Percentiles rank a stretch among this genome's conserved stretches.
Evolutionary conservation across 23 tunicate genomes (phyloP).

Genomic region (Diplosoma virens): DNA sequence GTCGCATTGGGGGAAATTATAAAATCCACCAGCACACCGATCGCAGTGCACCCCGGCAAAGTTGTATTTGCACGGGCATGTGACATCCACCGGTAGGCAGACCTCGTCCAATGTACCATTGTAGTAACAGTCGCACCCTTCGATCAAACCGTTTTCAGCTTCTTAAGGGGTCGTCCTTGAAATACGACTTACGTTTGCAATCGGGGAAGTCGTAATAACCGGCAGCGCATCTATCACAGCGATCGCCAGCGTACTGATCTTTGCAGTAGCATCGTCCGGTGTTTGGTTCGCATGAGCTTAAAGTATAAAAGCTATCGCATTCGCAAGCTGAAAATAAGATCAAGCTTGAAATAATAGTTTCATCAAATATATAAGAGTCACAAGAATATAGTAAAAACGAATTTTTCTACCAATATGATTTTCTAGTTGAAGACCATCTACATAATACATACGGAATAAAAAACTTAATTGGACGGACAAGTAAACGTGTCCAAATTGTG

Average conservation of each 20-base stretch:
- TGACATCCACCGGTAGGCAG: conserved; percentile 83
- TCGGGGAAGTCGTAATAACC: conserved; percentile 92
- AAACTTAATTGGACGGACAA: too few species aligned
- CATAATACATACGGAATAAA: too few species aligned
- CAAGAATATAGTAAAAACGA: too few species aligned
- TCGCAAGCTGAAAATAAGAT: conserved; percentile 59
- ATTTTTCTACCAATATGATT: too few species aligned
- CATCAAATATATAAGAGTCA: too few species aligned
- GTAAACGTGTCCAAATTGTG: too few species aligned
- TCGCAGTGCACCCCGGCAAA: conserved; percentile 82
- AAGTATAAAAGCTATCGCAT: conserved; percentile 87
- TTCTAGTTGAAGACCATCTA: too few species aligned
- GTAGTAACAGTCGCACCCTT: conserved; percentile 95
- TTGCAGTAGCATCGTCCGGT: conserved; percentile 99
- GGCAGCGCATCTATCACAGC: conserved; percentile 93
- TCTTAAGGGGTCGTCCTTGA: too few species aligned
- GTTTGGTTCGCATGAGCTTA: conserved; percentile 92
- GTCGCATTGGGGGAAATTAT: conserved; percentile 86
- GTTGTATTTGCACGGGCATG: conserved; percentile 96
- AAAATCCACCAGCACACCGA: conserved; percentile 88
- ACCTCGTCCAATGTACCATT: conserved; percentile 81
- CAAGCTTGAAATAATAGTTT: too few species aligned
- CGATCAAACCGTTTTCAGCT: too few species aligned
- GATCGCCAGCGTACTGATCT: conserved; percentile 92
- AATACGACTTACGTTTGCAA: conserved; percentile 88